Conservation (phyloP, 2,888 invertebrate species). For the Synanthedon andrenaeformis region DNA sequence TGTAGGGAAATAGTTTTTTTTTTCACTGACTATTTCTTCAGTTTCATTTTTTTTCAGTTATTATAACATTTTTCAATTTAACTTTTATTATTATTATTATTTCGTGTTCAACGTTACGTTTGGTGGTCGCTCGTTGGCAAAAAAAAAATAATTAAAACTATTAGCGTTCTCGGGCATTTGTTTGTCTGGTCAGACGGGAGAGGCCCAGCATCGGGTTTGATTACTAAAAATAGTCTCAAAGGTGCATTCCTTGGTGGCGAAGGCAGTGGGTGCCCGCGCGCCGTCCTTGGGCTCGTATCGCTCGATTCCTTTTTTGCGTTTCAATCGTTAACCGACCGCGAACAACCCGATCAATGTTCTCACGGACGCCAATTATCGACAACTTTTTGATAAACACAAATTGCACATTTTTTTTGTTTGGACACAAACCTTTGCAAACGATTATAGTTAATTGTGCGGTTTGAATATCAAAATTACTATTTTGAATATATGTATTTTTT, state of each 20-base stretch:
- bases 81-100: too few species aligned
- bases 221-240: conserved; percentile 60
- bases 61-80: too few species aligned
- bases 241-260: conserved; percentile 36
- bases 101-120: conserved; percentile 5
- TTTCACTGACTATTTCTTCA: too few species aligned
- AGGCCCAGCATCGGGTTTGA: conserved; percentile 45
- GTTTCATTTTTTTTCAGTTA: too few species aligned
- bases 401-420: conserved; percentile 40
- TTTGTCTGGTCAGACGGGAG: conserved; percentile 24
- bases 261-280: conserved; percentile 20
- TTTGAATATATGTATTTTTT: too few species aligned
- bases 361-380: conserved; percentile 50
- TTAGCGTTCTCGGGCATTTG: conserved; percentile 36
- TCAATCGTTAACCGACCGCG: conserved; percentile 62
- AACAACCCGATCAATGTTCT: conserved; percentile 55
- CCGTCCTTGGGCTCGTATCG: conserved; percentile 50
- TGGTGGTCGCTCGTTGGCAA: conserved; percentile 20
- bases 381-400: conserved; percentile 42
- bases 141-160: conserved; percentile 24
- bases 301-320: conserved; percentile 64
- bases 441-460: conserved; percentile 3
- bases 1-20: too few species aligned
- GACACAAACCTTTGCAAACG: not conserved
- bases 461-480: too few species aligned